Percentiles rank a stretch among this genome's conserved stretches.
Conservation (phyloP, 1,140 invertebrate genomes). For the Drosophila micromelanica region DNA sequence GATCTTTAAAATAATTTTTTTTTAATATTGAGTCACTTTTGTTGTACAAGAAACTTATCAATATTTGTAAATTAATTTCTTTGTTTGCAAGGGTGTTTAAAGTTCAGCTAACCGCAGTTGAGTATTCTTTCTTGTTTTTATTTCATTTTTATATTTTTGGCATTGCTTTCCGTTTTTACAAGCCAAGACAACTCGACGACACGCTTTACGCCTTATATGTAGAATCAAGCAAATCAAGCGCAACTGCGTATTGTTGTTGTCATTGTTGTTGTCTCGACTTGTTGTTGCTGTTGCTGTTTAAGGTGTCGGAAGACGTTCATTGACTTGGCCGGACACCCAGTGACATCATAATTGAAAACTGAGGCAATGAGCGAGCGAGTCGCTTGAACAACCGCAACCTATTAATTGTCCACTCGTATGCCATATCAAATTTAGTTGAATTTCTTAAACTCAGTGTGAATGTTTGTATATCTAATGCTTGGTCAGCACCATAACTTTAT, state of each 20-base stretch:
- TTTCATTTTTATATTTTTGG: conserved; percentile 44
- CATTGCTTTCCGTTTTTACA: conserved; percentile 53
- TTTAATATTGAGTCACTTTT: too few species aligned
- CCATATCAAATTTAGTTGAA: conserved; percentile 16
- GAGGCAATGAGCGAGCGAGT: conserved; percentile 14
- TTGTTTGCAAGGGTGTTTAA: too few species aligned
- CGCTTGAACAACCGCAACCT: conserved; percentile 19
- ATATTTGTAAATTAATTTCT: too few species aligned
- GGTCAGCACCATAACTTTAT: conserved; percentile 9
- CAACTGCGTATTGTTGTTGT: conserved; percentile 34
- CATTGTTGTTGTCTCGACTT: background rate
- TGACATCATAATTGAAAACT: conserved; percentile 77
- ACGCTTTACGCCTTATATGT: conserved; percentile 60
- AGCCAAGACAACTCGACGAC: conserved; percentile 56
- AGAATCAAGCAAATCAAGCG: conserved; percentile 36
- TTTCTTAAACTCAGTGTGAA: conserved; percentile 2
- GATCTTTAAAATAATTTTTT: too few species aligned
- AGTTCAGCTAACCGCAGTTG: too few species aligned
- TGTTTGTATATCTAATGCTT: conserved; percentile 2
- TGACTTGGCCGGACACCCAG: conserved; percentile 55
- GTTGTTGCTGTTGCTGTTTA: conserved; percentile 43
- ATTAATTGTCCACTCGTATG: conserved; percentile 30
- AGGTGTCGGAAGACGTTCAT: conserved; percentile 77
- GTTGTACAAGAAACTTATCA: too few species aligned
- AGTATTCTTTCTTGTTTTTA: conserved; percentile 20